Conservation (phyloP, 2,113 vertebrate species). For the Grantiella picta region DNA sequence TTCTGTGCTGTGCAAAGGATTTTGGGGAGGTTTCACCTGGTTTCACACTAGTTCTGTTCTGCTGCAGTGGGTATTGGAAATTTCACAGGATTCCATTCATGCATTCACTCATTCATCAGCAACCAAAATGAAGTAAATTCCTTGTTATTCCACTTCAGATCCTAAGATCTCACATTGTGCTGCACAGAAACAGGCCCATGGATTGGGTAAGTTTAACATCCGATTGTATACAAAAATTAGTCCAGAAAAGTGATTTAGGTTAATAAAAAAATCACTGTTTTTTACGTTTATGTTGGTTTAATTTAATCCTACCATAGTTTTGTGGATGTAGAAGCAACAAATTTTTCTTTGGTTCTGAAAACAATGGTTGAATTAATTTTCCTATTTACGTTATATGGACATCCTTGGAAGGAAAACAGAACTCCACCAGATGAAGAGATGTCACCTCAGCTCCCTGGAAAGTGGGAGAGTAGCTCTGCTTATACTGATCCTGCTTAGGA, state of each 20-base stretch:
- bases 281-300: neutral
- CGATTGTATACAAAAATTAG: neutral
- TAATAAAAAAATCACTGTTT: neutral
- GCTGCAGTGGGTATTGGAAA: neutral
- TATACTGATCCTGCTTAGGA: neutral
- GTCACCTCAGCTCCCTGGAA: neutral
- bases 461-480: neutral
- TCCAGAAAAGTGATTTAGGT: neutral
- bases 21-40: neutral
- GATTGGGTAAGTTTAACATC: neutral
- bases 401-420: neutral
- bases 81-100: neutral
- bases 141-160: neutral
- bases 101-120: neutral
- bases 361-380: neutral
- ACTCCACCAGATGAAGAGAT: accelerated
- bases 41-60: neutral
- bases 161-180: neutral
- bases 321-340: neutral
- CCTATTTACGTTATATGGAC: neutral
- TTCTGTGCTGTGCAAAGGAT: neutral
- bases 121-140: neutral
- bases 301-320: neutral
- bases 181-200: neutral
- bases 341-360: neutral